A percentile compares a stretch with the other conserved stretches of the same genome.
phyloP scores from a whole-genome alignment of 2,113 vertebrate genomes.

The Trichomycterus rosablanca region DNA sequence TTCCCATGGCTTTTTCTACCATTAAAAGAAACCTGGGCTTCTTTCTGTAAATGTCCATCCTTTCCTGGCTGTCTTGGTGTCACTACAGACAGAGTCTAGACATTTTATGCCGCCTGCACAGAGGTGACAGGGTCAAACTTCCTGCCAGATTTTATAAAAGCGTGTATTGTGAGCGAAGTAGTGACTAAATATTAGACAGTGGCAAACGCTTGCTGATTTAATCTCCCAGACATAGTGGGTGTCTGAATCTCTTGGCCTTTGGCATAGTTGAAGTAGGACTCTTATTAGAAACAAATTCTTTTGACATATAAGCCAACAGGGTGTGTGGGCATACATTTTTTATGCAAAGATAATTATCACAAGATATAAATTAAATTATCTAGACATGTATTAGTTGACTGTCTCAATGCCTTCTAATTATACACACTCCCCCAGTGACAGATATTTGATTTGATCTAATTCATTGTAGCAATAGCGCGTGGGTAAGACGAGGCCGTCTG shows the following conservation, averaged over 20 bases:
- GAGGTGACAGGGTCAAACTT: conserved; percentile 21
- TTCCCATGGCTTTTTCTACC: no score
- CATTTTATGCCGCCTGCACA: conserved; percentile 17
- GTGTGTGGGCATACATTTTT: conserved; percentile 22
- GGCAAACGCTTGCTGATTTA: conserved; percentile 4
- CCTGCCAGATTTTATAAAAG: conserved; percentile 35
- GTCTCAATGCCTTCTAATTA: no score
- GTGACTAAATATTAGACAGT: conserved; percentile 11
- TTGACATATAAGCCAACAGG: not conserved
- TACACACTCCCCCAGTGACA: no score
- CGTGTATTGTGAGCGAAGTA: conserved; percentile 20
- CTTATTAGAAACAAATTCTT: conserved; percentile 12
- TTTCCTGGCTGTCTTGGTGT: conserved; percentile 35
- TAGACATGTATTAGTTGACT: no score
- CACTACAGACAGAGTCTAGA: conserved; percentile 40
- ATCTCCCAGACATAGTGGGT: conserved; percentile 22
- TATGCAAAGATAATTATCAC: conserved; percentile 12
- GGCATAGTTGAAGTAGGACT: not conserved
- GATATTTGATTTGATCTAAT: no score
- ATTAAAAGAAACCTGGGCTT: no score
- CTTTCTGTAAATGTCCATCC: conserved; percentile 27
- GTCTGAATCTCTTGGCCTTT: conserved; percentile 5
- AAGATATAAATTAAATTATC: no score
- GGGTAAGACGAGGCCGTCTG: no score
- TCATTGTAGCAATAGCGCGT: no score